phyloP scores from a whole-genome alignment of 2,113 vertebrate genomes.

The western clawed frog (Xenopus tropicalis) region UCB_Xtro_10.0 CM004445.2:47382501-47383000 shows the following conservation, averaged over 20 bases:
- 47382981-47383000: conserved; percentile 30
- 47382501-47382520: too few species aligned
- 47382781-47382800: conserved; percentile 10
- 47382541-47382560: too few species aligned
- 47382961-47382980: conserved; percentile 16
- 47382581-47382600: too few species aligned
- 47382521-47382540: too few species aligned
- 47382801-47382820: conserved; percentile 33
- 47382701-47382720: too few species aligned
- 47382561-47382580: too few species aligned
- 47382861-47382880: not conserved
- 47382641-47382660: too few species aligned
- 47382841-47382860: conserved; percentile 31
- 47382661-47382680: too few species aligned
- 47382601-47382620: too few species aligned
- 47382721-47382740: not conserved
- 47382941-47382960: conserved; percentile 25
- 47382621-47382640: too few species aligned
- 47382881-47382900: conserved; percentile 38
- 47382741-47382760: not conserved
- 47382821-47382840: conserved; percentile 40
- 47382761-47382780: conserved; percentile 20
- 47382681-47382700: too few species aligned
- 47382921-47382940: conserved; percentile 33
- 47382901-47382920: conserved; percentile 33